Conservation (phyloP, 2,888 invertebrate genomes). For the Eretmocerus hayati region DNA sequence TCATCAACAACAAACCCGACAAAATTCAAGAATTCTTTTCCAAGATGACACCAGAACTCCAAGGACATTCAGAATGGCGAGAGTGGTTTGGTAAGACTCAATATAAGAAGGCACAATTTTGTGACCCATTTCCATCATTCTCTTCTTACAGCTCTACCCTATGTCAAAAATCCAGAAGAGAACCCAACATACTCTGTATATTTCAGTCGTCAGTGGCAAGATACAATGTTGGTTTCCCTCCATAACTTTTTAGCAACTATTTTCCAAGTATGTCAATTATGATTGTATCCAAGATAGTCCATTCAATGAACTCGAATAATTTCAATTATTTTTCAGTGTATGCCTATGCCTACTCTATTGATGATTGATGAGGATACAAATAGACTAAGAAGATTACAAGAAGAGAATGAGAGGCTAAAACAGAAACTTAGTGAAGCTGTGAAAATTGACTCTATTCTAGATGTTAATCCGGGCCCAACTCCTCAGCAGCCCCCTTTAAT, state of each 20-base stretch:
- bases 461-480: slow-evolving; percentile 60
- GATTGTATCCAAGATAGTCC: background rate
- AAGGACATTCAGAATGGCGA: slow-evolving; percentile 87
- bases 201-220: slow-evolving; percentile 93
- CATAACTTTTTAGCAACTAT: slow-evolving; percentile 90
- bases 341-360: slow-evolving; percentile 79
- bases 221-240: slow-evolving; percentile 81
- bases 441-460: slow-evolving; percentile 50
- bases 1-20: slow-evolving; percentile 72
- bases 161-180: slow-evolving; percentile 85
- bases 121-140: too few relatives aligned
- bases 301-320: background rate
- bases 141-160: slow-evolving; percentile 81
- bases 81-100: slow-evolving; percentile 86
- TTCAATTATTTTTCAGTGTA: slow-evolving; percentile 54
- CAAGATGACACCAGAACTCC: slow-evolving; percentile 79
- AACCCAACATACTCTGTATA: slow-evolving; percentile 79
- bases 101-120: background rate
- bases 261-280: slow-evolving; percentile 56
- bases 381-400: slow-evolving; percentile 71
- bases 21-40: slow-evolving; percentile 84
- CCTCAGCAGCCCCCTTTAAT: slow-evolving; percentile 73
- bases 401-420: slow-evolving; percentile 70
- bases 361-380: slow-evolving; percentile 81
- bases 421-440: slow-evolving; percentile 52